Base-by-base conservation (phyloP, 1,140 invertebrate genomes). In the Cardiocondyla obscurior region DNA sequence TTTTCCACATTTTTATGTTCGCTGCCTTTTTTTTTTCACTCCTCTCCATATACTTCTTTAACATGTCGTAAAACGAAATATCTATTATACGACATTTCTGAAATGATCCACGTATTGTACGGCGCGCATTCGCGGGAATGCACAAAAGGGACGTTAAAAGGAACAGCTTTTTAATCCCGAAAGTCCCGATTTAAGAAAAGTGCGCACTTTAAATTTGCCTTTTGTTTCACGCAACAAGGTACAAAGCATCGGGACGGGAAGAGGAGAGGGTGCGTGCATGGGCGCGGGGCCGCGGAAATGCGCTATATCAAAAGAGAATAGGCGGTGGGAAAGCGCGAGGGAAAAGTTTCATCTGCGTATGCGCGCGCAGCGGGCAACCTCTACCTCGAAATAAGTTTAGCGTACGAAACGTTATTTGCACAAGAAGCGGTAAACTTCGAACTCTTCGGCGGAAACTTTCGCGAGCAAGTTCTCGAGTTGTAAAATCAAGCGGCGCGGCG, bases 391-490 rank as follows among this genome's bases (percentile, higher is more conserved):
- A 89, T 88, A 89, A 90, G 88, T 88, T 89, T 83, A 87, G 81
- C 76, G 55, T 79, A 79, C 28, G 77, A 84, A 86, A 90, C 74
- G 84, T 76, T 82, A 89, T 90, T 89, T 89, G 89, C 85, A 87
- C 87, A 86, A 88, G 83, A 88, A 88, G 67, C 82, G 87, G 79
- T 85, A 89, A 90, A 89, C 88, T 89, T 82, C 74, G 82, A 88
- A 79, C 87, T 85, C 76, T 82, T 85, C 72, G 60, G 30, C 51
- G 30, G 51, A 83, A 90, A 90, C 72, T 90, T 89, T 88, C 73
- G 33, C 76, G 76, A 72, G 51, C 51, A 88, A 89, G 57, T 89
- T 81, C 46, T 69, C 70, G 55, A 87, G 85, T 88, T 88, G 87
- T 90, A 90, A 89, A 90, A 90, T 89, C 88, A 90, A 90, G 81